Base-by-base conservation (phyloP, 2,888 invertebrate genomes). In the Drosophila prolongata region DNA sequence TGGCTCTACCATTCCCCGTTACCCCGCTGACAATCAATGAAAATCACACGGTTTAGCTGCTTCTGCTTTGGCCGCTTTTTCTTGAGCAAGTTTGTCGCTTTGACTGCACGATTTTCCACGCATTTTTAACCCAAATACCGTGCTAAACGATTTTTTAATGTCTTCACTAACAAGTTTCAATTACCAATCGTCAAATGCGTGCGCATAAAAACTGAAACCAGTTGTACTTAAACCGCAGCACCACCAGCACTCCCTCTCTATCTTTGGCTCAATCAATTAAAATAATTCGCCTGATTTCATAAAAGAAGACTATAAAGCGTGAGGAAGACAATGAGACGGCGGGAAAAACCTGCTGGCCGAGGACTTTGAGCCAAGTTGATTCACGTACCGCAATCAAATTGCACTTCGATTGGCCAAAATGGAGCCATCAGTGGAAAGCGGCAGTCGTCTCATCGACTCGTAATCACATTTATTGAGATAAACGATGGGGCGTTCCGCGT, bases 81-180 rank as follows among this genome's bases (percentile, higher is more conserved):
- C 58, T 38, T 27, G 40, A 30, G 53, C 64, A 10, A 34, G 54
- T 44, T 38, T 66, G 58, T 54, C 50, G 53, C 42, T 56, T 44
- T 69, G 73, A 71, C 71, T 77, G 81, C 81, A 87, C 78, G 87
- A 89, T 89, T 85, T 87, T 79, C 89, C 75, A 89, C 87, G 89
- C 89, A 85, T 87, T 89, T 89, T 80, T 85, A 85, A 89, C 85
- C 85, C 73, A 87, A 84, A 85, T 85, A 74, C 87, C 84, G 84
- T 47, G 85, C 80, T 89, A 85, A 85, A 81, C 85, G 89, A 85
- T 85, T 89, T 85, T 85, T 87, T 85, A 85, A 85, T 85, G 85
- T 85, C 85, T 85, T 84, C 77, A 84, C 83, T 85, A 89, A 85
- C 85, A 84, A 89, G 85, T 89, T 89, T 85, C 89, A 84, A 87